A percentile compares a stretch with the other conserved stretches of the same genome.
These are phyloP conservation scores for Cloeon dipterum DNA, from an alignment of 2,888 invertebrate genomes.

Conservation along the genomic window DNA sequence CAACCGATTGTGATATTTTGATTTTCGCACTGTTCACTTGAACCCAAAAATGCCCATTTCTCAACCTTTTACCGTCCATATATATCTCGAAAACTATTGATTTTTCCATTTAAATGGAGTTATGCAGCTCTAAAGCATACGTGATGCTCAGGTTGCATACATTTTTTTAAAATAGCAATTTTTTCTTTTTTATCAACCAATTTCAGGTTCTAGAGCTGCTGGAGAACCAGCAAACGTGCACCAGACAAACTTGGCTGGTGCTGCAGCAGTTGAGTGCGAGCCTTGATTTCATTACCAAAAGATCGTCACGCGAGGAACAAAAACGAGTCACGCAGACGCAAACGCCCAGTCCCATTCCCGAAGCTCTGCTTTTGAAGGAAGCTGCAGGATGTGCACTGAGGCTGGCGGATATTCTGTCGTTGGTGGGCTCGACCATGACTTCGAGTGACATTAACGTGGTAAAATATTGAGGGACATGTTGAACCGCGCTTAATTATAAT, in stretches of 20 bases:
- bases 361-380: background rate
- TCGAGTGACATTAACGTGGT: no score
- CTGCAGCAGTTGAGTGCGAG: background rate
- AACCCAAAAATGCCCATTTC: no score
- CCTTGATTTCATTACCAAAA: background rate
- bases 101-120: no score
- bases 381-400: background rate
- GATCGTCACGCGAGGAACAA: background rate
- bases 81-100: no score
- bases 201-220: background rate
- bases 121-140: no score
- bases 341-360: background rate
- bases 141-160: no score
- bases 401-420: background rate
- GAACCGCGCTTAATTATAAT: no score
- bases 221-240: background rate
- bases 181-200: background rate
- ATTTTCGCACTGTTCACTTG: no score
- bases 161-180: background rate
- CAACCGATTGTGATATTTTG: no score
- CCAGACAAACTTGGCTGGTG: background rate
- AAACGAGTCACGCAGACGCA: background rate
- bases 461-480: no score
- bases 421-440: background rate
- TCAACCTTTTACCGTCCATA: no score